phyloP scores from a whole-genome alignment of 2,888 invertebrate species.

The Caenorhabditis doughertyi region DNA sequence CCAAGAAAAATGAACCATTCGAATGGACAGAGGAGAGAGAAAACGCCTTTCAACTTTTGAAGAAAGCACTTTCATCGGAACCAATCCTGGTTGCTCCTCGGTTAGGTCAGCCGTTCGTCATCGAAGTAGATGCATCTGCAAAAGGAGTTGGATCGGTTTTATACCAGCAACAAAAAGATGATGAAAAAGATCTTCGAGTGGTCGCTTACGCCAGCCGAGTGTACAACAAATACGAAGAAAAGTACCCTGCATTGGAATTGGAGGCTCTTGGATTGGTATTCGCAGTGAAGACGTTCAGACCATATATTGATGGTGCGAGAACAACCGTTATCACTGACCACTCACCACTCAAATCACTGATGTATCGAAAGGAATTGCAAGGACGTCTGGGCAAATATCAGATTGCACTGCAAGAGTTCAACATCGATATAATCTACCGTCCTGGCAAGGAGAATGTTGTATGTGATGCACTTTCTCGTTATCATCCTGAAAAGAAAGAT shows the following conservation, averaged over 20 bases:
- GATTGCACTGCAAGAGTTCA: slow-evolving; percentile 41
- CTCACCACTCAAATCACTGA: background rate
- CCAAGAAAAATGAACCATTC: slow-evolving; percentile 32
- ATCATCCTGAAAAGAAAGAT: background rate
- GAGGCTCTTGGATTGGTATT: slow-evolving; percentile 49
- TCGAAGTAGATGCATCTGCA: slow-evolving; percentile 52
- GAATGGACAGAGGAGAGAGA: slow-evolving; percentile 41
- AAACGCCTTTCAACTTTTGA: slow-evolving; percentile 33
- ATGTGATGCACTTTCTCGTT: slow-evolving; percentile 65
- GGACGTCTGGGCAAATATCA: slow-evolving; percentile 56
- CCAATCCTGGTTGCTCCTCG: slow-evolving; percentile 48
- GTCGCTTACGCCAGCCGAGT: slow-evolving; percentile 44
- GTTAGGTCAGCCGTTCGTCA: slow-evolving; percentile 33
- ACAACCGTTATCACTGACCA: slow-evolving; percentile 12
- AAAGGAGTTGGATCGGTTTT: no score
- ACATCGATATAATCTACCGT: slow-evolving; percentile 67
- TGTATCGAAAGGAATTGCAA: slow-evolving; percentile 2
- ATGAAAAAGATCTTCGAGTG: slow-evolving; percentile 17
- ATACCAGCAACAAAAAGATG: no score
- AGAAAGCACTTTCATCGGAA: slow-evolving; percentile 9
- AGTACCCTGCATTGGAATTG: slow-evolving; percentile 37
- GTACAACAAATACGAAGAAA: slow-evolving; percentile 26
- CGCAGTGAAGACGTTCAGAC: slow-evolving; percentile 45
- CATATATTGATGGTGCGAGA: slow-evolving; percentile 42
- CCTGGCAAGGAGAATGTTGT: slow-evolving; percentile 66